Percentiles rank a stretch among this genome's conserved stretches.
Conservation (phyloP, 2,888 invertebrate genomes). For the Cylindroiulus punctatus region DNA sequence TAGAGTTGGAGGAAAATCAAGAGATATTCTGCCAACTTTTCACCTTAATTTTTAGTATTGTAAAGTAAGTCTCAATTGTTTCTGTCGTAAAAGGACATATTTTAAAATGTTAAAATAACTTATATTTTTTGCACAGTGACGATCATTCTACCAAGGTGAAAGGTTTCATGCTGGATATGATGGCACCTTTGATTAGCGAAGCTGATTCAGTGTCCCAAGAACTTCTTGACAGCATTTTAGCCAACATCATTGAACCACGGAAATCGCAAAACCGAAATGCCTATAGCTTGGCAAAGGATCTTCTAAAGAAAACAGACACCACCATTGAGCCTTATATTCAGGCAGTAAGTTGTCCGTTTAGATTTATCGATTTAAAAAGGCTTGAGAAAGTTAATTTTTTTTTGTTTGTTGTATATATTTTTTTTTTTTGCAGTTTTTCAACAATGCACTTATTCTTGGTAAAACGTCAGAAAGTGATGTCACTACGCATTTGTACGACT, state of each 20-base stretch:
- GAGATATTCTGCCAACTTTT: conserved; percentile 95
- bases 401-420: not conserved
- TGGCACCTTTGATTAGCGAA: conserved; percentile 93
- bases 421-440: conserved; percentile 80
- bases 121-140: conserved; percentile 72
- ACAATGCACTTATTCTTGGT: conserved; percentile 91
- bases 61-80: conserved; percentile 80
- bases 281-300: conserved; percentile 88
- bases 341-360: conserved; percentile 73
- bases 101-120: too few relatives aligned
- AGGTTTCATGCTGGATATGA: conserved; percentile 95
- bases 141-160: conserved; percentile 96
- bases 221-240: conserved; percentile 89
- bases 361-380: not conserved
- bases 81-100: too few relatives aligned
- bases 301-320: conserved; percentile 89
- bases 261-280: conserved; percentile 90
- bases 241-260: conserved; percentile 93
- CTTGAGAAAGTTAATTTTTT: not conserved
- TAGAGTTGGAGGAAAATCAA: conserved; percentile 96
- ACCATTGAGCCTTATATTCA: conserved; percentile 95
- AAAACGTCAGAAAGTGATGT: conserved; percentile 71
- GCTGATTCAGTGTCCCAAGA: conserved; percentile 95
- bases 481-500: conserved; percentile 76
- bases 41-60: conserved; percentile 92